Evolutionary conservation across 2,888 invertebrate species (phyloP).

Genomic region (Harpalus rufipes): DNA sequence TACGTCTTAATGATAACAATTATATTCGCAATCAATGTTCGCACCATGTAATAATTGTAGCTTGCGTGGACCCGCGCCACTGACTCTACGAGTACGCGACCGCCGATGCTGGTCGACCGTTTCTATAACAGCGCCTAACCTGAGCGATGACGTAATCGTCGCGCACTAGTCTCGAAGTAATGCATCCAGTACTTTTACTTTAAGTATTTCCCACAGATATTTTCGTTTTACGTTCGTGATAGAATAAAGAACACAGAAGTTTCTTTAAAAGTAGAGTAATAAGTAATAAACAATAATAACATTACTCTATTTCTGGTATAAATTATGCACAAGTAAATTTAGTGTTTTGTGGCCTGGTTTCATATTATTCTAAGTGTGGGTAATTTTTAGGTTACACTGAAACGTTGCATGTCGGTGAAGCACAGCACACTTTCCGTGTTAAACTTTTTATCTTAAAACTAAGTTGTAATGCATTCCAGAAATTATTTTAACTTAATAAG

Average conservation of each 20-base stretch:
- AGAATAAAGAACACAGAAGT: not conserved
- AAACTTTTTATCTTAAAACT: conserved; percentile 45
- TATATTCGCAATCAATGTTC: no score
- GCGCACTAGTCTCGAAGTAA: no score
- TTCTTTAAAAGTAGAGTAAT: not conserved
- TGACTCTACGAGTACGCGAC: no score
- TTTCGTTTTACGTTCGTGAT: not conserved
- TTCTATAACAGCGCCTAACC: no score
- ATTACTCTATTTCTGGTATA: not conserved
- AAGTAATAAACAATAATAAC: not conserved
- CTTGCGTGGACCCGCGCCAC: no score
- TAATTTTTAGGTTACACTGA: conserved; percentile 35
- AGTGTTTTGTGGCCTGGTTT: not conserved
- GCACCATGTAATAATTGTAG: no score
- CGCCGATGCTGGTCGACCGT: no score
- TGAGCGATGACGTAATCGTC: no score
- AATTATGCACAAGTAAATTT: not conserved
- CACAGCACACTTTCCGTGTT: conserved; percentile 30
- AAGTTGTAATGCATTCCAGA: conserved; percentile 47
- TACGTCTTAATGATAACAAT: no score
- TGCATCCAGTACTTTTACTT: no score
- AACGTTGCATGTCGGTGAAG: conserved; percentile 29
- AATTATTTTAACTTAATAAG: conserved; percentile 49
- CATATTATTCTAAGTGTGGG: not conserved
- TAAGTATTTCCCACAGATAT: no score